A percentile compares a stretch with the other conserved stretches of the same genome.
Conservation (phyloP, 92 coral and sea anemone genomes). For the Isaurus tuberculatus region DNA sequence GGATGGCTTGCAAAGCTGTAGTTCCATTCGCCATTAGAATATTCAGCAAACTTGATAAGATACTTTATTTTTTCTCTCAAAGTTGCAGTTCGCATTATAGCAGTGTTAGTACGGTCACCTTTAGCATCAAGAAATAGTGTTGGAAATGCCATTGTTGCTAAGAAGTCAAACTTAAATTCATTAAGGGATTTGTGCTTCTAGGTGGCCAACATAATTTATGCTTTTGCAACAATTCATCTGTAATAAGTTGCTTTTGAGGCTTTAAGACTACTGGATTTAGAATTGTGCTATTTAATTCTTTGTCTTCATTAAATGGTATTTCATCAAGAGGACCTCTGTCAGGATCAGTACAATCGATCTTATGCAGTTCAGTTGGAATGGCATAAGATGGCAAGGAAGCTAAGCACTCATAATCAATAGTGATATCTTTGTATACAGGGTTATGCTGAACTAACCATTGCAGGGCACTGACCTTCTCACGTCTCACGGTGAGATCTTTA, state of each 20-base stretch:
- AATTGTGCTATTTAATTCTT: neutral
- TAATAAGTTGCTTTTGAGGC: neutral
- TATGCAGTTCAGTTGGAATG: constrained; percentile 24
- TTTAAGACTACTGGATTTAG: neutral
- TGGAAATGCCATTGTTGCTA: neutral
- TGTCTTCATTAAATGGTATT: neutral
- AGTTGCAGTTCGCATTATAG: neutral
- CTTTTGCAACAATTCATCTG: constrained; percentile 24
- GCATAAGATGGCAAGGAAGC: constrained; percentile 14
- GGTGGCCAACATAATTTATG: constrained; percentile 22
- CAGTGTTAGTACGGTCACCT: neutral
- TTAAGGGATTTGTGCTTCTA: constrained; percentile 10
- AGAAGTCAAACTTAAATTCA: neutral
- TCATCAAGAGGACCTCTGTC: constrained; percentile 54
- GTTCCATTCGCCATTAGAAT: neutral
- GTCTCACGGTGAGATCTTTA: neutral
- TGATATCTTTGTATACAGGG: no score
- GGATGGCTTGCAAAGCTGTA: neutral
- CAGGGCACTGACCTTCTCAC: constrained; percentile 42
- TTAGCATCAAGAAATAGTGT: neutral
- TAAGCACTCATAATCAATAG: constrained; percentile 15
- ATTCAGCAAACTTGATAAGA: no score
- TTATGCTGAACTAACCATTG: constrained; percentile 68
- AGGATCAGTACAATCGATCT: constrained; percentile 23
- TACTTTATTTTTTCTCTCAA: neutral